phyloP scores from a whole-genome alignment of 1,140 invertebrate genomes.

The Ridgeia piscesae region DNA sequence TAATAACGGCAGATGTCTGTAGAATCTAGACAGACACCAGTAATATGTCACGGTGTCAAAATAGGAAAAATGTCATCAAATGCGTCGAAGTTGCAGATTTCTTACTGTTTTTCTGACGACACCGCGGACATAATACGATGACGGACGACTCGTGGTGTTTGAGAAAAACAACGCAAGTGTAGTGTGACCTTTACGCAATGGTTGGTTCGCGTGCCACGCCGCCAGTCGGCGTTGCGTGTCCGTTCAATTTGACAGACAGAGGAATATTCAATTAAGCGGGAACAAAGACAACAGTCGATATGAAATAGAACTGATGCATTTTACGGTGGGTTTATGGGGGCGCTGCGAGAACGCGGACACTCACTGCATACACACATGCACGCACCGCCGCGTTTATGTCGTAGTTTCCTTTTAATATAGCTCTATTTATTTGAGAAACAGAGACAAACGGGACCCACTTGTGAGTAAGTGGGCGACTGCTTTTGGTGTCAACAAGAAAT shows the following conservation, averaged over 20 bases:
- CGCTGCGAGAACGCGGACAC: background rate
- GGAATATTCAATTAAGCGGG: background rate
- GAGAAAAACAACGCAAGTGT: background rate
- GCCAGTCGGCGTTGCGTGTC: background rate
- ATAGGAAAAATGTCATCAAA: background rate
- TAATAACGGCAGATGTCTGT: background rate
- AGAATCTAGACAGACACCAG: background rate
- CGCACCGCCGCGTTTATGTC: background rate
- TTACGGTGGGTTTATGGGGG: background rate
- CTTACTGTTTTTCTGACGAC: background rate
- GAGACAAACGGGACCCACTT: background rate
- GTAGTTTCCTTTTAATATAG: background rate
- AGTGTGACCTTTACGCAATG: background rate
- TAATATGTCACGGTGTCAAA: background rate
- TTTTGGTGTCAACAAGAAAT: background rate
- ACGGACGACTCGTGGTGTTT: background rate
- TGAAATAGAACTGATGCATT: background rate
- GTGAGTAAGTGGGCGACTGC: background rate
- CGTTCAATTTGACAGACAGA: background rate
- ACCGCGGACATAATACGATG: background rate
- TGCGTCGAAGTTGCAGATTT: background rate
- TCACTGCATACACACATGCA: background rate
- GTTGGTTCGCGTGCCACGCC: background rate
- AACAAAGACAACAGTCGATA: background rate
- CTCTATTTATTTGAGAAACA: background rate